Percentiles rank a stretch among this genome's conserved stretches.
These are phyloP conservation scores for Hanleya hanleyi DNA, from an alignment of 2,888 invertebrate species.

Conservation along the genomic window DNA sequence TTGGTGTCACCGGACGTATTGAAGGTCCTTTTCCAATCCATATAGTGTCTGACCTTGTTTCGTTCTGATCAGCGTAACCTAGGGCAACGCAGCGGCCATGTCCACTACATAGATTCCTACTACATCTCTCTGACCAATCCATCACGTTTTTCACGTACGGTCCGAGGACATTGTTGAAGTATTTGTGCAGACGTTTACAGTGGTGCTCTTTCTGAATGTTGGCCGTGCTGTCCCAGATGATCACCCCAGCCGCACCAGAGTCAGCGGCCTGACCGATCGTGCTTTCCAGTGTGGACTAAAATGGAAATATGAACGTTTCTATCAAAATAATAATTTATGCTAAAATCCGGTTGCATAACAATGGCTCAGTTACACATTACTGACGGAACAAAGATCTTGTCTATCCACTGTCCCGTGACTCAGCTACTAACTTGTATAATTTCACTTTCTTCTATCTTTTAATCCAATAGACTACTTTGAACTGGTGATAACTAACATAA, in stretches of 20 bases:
- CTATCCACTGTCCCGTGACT: no score
- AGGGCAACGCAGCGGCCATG: conserved; percentile 45
- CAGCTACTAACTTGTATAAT: no score
- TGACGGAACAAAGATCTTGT: no score
- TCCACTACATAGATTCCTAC: conserved; percentile 32
- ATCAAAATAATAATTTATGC: no score
- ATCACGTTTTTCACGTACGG: conserved; percentile 49
- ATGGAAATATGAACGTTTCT: conserved; percentile 11
- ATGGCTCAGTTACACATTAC: no score
- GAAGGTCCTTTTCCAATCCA: background rate
- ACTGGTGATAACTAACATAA: no score
- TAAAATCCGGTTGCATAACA: no score
- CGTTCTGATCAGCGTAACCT: background rate
- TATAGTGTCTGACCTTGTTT: background rate
- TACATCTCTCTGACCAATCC: conserved; percentile 34
- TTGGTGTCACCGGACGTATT: background rate
- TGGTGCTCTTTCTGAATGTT: conserved; percentile 37
- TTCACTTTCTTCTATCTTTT: no score
- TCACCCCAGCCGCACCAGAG: conserved; percentile 53
- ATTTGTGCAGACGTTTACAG: conserved; percentile 43
- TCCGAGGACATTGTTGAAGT: conserved; percentile 49
- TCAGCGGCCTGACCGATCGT: conserved; percentile 50
- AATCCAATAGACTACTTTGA: no score
- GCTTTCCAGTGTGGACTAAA: conserved; percentile 49
- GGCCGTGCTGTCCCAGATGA: conserved; percentile 55